Evolutionary conservation across 2,888 invertebrate species (phyloP).

Genomic region (Nesidiocoris tenuis): DNA sequence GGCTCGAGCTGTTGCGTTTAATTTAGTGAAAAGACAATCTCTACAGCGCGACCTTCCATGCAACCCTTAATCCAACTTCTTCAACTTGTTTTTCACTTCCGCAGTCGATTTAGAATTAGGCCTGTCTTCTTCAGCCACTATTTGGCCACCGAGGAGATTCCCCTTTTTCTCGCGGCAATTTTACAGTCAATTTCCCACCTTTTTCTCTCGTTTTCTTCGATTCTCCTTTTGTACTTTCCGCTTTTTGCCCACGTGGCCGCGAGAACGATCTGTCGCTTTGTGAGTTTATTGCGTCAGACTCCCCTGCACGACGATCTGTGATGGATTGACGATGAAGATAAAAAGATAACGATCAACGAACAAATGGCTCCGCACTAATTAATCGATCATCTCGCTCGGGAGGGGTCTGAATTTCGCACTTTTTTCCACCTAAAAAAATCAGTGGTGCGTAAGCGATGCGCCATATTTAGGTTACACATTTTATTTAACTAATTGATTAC

Average conservation of each 20-base stretch:
- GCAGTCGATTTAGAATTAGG: slow-evolving; percentile 34
- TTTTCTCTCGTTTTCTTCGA: neutral
- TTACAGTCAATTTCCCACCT: slow-evolving; percentile 35
- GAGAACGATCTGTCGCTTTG: slow-evolving; percentile 26
- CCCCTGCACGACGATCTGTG: neutral
- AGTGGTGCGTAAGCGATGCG: too few relatives aligned
- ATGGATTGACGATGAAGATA: neutral
- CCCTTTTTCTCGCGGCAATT: slow-evolving; percentile 16
- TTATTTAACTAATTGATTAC: too few relatives aligned
- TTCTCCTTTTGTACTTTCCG: slow-evolving; percentile 10
- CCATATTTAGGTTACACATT: too few relatives aligned
- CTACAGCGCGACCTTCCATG: too few relatives aligned
- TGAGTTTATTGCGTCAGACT: slow-evolving; percentile 4
- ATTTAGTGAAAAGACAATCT: too few relatives aligned
- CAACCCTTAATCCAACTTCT: too few relatives aligned
- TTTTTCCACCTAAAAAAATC: too few relatives aligned
- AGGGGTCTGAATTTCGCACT: too few relatives aligned
- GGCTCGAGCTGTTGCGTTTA: too few relatives aligned
- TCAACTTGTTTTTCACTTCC: slow-evolving; percentile 30
- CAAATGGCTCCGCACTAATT: too few relatives aligned
- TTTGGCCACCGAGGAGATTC: slow-evolving; percentile 15
- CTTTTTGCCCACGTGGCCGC: slow-evolving; percentile 12
- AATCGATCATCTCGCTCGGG: too few relatives aligned
- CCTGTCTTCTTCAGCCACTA: neutral
- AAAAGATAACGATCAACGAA: neutral